Evolutionary conservation across 2,113 vertebrate genomes (phyloP), one percentile per base, ranked within the genome.

Genomic region (Neolamprologus kungweensis): DNA sequence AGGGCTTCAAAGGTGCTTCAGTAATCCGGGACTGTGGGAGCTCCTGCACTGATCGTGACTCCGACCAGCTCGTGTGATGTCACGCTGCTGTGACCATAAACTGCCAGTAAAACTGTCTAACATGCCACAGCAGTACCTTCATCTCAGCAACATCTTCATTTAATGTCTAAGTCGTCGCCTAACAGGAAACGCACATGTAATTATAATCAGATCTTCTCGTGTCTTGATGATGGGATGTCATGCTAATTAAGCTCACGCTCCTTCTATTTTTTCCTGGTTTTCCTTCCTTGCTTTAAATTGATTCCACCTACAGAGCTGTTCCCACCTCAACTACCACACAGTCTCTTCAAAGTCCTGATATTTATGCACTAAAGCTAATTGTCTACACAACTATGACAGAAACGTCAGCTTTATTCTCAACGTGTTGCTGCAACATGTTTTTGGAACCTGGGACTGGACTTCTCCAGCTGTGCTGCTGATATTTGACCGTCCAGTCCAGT

Each of bases 181-280:
- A 45, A 4, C 4, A 9, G 68, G 40, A 26, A 45, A 42, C 12
- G 2, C 40, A 73, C 40, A 26, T 45, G 68, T 73, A 45, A 73
- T 73, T 73, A 73, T 45, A 4, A 45, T 73, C 37, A 26, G 65
- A 73, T 73, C 65, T 16, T 73, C 21, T 42, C n/a, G n/a, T 71
- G 65, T 71, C 35, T 45, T 7, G 37, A 73, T 73, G 65, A 71
- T 71, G 13, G 35, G 17, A 9, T 68, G 11, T 68, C 63, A 26
- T 0, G 37, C 68, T 17, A 73, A 73, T 73, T 45, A 73, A 26
- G 37, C 21, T 73, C 2, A 0, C 2, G n/a, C 65, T 71, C 21
- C 21, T 9, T 37, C 19, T 26, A 0, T 26, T 26, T 73, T 42
- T 17, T 0, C 3, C 0, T 0, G 0, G 68, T 73, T 47, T 73